These are phyloP conservation scores for Rhopalosiphum maidis DNA, from an alignment of 1,140 invertebrate genomes.

Conservation along the genomic window DNA sequence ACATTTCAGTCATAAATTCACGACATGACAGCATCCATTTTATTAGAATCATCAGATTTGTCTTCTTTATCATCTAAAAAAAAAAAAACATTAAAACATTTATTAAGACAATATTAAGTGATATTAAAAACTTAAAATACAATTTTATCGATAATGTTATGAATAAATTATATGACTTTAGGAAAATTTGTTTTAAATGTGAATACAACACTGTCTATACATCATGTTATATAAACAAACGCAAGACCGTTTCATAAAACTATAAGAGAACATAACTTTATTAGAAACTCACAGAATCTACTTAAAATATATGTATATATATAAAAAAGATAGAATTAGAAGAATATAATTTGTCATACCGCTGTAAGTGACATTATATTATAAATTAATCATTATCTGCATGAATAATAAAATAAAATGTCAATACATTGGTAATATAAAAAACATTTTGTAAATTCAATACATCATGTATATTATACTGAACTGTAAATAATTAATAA, in stretches of 20 bases:
- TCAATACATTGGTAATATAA: neutral
- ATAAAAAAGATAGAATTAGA: neutral
- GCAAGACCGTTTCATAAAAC: no score
- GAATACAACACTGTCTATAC: neutral
- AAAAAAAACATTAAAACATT: neutral
- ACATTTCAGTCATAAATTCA: constrained; percentile 8
- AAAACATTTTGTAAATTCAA: neutral
- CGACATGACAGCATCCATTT: constrained; percentile 44
- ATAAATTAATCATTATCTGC: neutral
- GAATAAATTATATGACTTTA: neutral
- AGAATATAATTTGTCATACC: neutral
- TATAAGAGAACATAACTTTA: neutral
- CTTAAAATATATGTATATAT: neutral
- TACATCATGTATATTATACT: neutral
- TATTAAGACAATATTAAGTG: neutral
- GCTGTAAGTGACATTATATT: neutral
- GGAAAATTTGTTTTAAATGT: neutral
- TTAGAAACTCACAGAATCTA: neutral
- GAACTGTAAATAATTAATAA: no score
- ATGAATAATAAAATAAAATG: neutral
- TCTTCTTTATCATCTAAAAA: constrained; percentile 51
- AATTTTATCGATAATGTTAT: neutral
- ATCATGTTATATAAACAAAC: neutral
- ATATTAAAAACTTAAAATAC: neutral
- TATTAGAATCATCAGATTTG: constrained; percentile 54